Base-by-base conservation (phyloP, 2,113 vertebrate species). In the Ivindomyrus marchei region DNA sequence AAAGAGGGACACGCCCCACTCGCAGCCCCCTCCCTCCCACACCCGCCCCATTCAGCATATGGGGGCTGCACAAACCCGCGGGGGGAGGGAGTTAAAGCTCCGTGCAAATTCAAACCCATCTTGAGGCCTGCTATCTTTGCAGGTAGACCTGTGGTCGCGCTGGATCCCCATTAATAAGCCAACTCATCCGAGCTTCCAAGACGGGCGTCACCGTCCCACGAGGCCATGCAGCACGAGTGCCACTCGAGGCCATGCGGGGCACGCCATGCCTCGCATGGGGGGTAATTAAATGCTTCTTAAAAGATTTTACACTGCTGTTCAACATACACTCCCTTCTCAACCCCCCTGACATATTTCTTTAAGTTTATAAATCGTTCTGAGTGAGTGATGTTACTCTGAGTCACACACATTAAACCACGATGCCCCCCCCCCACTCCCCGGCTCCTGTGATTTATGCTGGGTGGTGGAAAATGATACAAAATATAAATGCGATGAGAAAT, bases 131-230 rank as follows among this genome's bases (percentile, higher is more conserved):
- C 31, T 39, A 17, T 77, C n/a, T 77, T 66, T 21, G 5, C 27
- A 56, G 85, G 89, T 90, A 50, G 5, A 77, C 62, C 74, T 53
- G 31, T 52, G 36, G 66, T 31, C 0, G 19, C 0, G 6, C 24
- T 53, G 58, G 39, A 87, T 90, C 85, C 36, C 85, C 86, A 77
- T 77, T 56, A 77, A 90, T 88, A 88, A 88, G 27, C 62, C 13
- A 3, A 3, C 85, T 90, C 88, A 74, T 21, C 45, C n/a, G 42
- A 47, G 46, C 47, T 80, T 31, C 52, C 89, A 4, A 84, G 80
- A 70, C 58, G 52, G 89, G 49, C 52, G 53, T 42, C 17, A 42
- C n/a, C 66, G 92, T 92, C 92, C 93, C 93, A 94, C 93, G 42
- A 89, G 74, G 66, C 88, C n/a, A 13, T 47, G 45, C 19, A 15